These are phyloP conservation scores for Diplodus puntazzo DNA, from an alignment of 2,797 vertebrate genomes.

Conservation along the genomic window DNA sequence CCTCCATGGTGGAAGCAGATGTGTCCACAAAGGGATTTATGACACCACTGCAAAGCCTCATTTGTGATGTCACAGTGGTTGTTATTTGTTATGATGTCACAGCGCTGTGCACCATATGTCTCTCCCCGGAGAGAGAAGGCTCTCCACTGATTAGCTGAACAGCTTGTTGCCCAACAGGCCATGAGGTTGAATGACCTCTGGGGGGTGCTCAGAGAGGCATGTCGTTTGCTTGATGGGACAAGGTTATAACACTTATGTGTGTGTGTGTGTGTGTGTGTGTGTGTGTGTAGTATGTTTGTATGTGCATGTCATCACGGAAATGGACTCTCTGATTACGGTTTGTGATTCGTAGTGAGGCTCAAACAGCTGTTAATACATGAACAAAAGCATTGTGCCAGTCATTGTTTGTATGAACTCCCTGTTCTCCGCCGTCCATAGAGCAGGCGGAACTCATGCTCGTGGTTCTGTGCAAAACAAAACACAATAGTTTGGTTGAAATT, in stretches of 20 bases:
- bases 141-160: conserved; percentile 77
- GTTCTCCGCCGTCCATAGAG: conserved; percentile 4
- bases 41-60: conserved; percentile 9
- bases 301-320: conserved; percentile 45
- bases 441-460: conserved; percentile 10
- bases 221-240: conserved; percentile 76
- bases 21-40: conserved; percentile 38
- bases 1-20: conserved; percentile 43
- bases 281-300: background rate
- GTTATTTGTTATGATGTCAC: conserved; percentile 64
- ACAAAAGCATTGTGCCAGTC: conserved; percentile 6
- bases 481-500: conserved; percentile 20
- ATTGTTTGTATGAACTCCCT: conserved; percentile 2
- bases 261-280: conserved; percentile 23
- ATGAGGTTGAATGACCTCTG: conserved; percentile 73
- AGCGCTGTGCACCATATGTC: conserved; percentile 57
- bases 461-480: conserved; percentile 37
- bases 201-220: conserved; percentile 57
- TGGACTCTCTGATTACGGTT: conserved; percentile 39
- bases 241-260: conserved; percentile 53
- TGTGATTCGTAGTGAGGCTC: conserved; percentile 38
- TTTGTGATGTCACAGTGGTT: conserved; percentile 40
- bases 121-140: conserved; percentile 61
- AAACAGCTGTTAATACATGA: conserved; percentile 40
- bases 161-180: conserved; percentile 74